These are phyloP conservation scores for Isurus oxyrinchus DNA, from an alignment of 2,113 vertebrate species.

Conservation along the genomic window DNA sequence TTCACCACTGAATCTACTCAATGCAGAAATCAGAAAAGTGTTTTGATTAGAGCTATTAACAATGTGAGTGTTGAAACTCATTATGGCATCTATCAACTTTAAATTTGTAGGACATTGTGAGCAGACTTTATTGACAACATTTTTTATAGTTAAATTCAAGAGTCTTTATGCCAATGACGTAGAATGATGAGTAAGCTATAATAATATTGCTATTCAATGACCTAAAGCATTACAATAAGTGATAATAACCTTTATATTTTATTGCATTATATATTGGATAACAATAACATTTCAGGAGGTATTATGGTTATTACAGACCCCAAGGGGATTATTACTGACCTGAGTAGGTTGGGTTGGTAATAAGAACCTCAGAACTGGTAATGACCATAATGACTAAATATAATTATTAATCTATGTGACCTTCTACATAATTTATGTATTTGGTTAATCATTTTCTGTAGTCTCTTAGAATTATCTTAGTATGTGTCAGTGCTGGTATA, in stretches of 20 bases:
- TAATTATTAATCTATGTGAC: not conserved
- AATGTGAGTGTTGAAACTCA: not conserved
- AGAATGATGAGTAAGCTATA: not conserved
- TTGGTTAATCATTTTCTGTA: not conserved
- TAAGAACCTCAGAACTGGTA: not conserved
- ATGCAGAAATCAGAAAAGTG: not conserved
- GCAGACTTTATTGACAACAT: not conserved
- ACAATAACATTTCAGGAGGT: constrained; percentile 9
- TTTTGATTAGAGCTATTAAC: not conserved
- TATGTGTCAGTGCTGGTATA: not conserved
- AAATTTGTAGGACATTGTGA: not conserved
- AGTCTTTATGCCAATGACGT: not conserved
- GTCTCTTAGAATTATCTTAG: not conserved
- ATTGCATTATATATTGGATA: not conserved
- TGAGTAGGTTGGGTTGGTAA: not conserved
- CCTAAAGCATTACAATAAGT: not conserved
- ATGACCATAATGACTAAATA: not conserved
- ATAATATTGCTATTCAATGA: not conserved
- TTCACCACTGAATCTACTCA: not conserved
- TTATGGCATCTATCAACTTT: not conserved
- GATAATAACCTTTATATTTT: not conserved
- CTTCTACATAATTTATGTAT: not conserved
- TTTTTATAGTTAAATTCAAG: not conserved
- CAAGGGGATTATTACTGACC: not conserved
- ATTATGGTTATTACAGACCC: constrained; percentile 1